phyloP scores from a whole-genome alignment of 2,113 vertebrate genomes.

The Gorsachius goisagi region DNA sequence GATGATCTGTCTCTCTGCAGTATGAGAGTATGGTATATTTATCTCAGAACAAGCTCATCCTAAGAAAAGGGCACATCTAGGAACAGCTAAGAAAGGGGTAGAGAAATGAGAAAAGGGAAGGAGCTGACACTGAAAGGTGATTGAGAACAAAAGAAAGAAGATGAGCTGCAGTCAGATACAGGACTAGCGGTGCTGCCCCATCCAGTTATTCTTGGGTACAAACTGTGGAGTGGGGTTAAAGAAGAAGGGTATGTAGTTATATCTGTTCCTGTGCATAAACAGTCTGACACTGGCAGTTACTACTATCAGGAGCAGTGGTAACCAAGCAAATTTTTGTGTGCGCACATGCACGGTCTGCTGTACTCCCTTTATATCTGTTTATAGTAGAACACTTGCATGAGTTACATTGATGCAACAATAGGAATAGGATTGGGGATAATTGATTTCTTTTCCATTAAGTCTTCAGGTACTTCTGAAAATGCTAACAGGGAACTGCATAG shows the following conservation, averaged over 20 bases:
- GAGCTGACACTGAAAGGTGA: not conserved
- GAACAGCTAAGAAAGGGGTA: not conserved
- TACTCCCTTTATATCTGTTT: not conserved
- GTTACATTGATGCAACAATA: not conserved
- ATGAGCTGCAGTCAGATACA: not conserved
- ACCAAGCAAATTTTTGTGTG: not conserved
- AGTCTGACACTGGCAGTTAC: not conserved
- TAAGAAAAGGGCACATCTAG: not conserved
- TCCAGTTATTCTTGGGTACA: not conserved
- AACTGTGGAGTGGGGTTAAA: not conserved
- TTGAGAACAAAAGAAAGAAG: not conserved
- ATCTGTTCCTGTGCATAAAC: not conserved
- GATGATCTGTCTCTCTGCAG: not conserved
- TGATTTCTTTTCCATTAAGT: not conserved
- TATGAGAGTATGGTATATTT: not conserved
- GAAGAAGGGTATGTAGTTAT: not conserved
- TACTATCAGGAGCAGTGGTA: not conserved
- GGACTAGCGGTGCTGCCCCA: not conserved
- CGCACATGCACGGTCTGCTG: fast-evolving
- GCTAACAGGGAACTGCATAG: not conserved
- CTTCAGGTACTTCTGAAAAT: not conserved
- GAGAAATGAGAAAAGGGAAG: not conserved
- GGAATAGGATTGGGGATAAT: not conserved
- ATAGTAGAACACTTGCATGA: not conserved
- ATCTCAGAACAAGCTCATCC: not conserved